Conservation (phyloP, 2,797 vertebrate genomes). For the Enteromius thamalakanensis region DNA sequence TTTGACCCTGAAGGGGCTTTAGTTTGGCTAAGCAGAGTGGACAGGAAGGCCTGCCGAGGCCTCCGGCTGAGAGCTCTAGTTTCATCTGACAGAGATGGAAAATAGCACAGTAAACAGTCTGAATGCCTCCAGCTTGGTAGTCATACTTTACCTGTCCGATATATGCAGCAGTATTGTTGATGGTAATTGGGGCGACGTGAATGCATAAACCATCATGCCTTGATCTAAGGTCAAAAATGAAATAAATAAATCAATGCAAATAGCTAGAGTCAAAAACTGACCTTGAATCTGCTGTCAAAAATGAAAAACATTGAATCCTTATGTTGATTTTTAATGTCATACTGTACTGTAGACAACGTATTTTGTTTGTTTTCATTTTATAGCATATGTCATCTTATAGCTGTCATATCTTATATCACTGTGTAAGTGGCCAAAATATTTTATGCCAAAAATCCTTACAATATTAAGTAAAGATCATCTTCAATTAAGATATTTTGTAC, state of each 20-base stretch:
- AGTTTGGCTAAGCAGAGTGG: slow-evolving; percentile 54
- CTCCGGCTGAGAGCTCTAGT: slow-evolving; percentile 51
- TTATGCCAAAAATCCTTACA: too few relatives aligned
- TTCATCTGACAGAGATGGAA: slow-evolving; percentile 47
- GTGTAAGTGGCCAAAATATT: not conserved
- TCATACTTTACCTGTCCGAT: slow-evolving; percentile 48
- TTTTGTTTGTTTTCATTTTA: not conserved
- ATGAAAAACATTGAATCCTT: not conserved
- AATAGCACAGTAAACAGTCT: slow-evolving; percentile 54
- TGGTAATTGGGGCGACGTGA: slow-evolving; percentile 8
- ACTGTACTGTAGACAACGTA: not conserved
- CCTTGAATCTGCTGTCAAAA: slow-evolving; percentile 19
- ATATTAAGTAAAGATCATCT: too few relatives aligned
- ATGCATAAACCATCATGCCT: slow-evolving; percentile 29
- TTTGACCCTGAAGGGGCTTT: slow-evolving; percentile 44
- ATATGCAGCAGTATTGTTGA: slow-evolving; percentile 26
- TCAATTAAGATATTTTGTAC: too few relatives aligned
- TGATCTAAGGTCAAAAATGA: slow-evolving; percentile 14
- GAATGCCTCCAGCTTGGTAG: slow-evolving; percentile 44
- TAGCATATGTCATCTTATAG: too few relatives aligned
- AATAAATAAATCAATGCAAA: slow-evolving; percentile 14
- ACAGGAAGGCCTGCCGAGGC: slow-evolving; percentile 55
- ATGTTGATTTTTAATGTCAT: not conserved
- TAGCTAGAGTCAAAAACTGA: not conserved
- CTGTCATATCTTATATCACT: too few relatives aligned